Conservation (phyloP, 2,113 vertebrate species). For the Chaetops frenatus region DNA sequence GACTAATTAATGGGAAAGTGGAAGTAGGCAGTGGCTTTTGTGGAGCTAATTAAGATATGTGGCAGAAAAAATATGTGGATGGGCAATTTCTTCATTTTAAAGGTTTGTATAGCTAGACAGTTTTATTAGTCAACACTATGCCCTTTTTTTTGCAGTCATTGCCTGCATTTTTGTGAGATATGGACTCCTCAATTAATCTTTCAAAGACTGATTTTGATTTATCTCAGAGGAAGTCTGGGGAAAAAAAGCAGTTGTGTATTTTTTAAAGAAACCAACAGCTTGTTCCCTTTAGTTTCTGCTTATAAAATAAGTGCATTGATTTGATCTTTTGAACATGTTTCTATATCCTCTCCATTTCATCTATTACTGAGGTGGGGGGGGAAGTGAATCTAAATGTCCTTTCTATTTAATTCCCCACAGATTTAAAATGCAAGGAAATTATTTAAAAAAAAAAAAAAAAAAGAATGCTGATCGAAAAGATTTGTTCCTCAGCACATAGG, state of each 20-base stretch:
- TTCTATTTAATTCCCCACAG: conserved; percentile 25
- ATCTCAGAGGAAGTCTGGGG: neutral
- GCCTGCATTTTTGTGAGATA: neutral
- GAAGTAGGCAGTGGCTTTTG: neutral
- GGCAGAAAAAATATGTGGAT: neutral
- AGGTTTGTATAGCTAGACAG: neutral
- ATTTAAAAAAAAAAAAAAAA: neutral
- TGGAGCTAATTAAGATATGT: conserved; percentile 11
- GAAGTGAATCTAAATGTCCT: neutral
- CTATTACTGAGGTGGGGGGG: neutral
- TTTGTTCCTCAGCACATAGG: neutral
- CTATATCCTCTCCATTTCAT: neutral
- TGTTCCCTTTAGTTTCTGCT: conserved; percentile 8
- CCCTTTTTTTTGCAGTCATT: neutral
- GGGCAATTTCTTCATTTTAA: conserved; percentile 36
- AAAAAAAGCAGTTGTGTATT: neutral
- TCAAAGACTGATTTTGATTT: conserved; percentile 39
- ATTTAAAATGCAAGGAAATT: conserved; percentile 47
- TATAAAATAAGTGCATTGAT: conserved; percentile 43
- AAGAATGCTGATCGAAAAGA: neutral
- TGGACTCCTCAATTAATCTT: conserved; percentile 9
- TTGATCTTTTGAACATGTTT: conserved; percentile 19
- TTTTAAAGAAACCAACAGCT: neutral
- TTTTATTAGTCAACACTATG: conserved; percentile 1
- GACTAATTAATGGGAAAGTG: conserved; percentile 4